phyloP scores from a whole-genome alignment of 2,113 vertebrate species.

The Dascyllus trimaculatus region DNA sequence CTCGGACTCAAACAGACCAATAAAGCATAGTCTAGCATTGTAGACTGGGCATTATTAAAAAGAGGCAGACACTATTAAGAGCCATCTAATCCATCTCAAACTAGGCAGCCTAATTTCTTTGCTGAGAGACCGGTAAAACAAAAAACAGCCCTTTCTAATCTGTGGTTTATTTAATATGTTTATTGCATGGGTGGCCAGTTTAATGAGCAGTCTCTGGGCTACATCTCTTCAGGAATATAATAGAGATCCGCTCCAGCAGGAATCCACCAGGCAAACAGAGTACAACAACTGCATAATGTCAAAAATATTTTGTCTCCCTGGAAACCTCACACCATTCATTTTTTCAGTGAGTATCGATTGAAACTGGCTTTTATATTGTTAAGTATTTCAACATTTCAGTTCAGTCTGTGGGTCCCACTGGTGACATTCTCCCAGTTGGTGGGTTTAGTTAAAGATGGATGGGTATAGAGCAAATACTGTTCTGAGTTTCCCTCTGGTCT shows the following conservation, averaged over 20 bases:
- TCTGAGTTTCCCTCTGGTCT: constrained; percentile 77
- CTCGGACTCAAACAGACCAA: constrained; percentile 83
- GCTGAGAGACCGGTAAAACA: constrained; percentile 59
- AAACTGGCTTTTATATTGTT: constrained; percentile 60
- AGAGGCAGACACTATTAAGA: constrained; percentile 81
- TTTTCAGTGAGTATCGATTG: constrained; percentile 42
- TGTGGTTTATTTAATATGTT: constrained; percentile 78
- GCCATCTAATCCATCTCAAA: constrained; percentile 80
- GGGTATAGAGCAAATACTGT: constrained; percentile 68
- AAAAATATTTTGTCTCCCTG: constrained; percentile 65
- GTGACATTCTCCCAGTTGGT: constrained; percentile 43
- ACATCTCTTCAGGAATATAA: constrained; percentile 61
- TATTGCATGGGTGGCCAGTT: constrained; percentile 80
- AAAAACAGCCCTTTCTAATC: constrained; percentile 74
- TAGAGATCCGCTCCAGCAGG: constrained; percentile 50
- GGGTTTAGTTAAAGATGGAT: constrained; percentile 70
- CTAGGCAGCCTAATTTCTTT: constrained; percentile 63
- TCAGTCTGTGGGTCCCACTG: constrained; percentile 43
- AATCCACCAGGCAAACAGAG: constrained; percentile 44
- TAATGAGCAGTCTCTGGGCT: constrained; percentile 71
- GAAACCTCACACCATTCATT: constrained; percentile 54
- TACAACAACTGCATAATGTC: constrained; percentile 49
- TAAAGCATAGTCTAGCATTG: constrained; percentile 75
- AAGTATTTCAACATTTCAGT: constrained; percentile 48
- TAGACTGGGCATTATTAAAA: constrained; percentile 72